Base-by-base conservation (phyloP, 2,888 invertebrate species). In the Sphaerophoria taeniata region DNA sequence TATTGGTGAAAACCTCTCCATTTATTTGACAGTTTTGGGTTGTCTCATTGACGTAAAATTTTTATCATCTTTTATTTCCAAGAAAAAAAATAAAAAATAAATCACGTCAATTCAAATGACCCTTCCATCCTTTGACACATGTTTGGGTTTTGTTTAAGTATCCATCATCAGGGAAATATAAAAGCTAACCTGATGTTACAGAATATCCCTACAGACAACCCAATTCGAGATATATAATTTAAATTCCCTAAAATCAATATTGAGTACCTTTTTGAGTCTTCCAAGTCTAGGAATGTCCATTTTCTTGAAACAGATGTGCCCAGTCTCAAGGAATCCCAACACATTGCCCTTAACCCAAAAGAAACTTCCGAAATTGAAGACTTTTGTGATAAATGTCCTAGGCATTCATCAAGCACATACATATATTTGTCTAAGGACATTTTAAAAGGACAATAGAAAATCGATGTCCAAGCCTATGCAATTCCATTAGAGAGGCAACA, bases 381-480 rank as follows among this genome's bases (percentile, higher is more conserved):
- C 74, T 84, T 49, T 60, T 55, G 47, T 84, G 80, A 84, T 80
- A 84, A 84, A 84, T 84, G 84, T 84, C 71, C 75, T 80, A 49
- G 75, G 49, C 84, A 84, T 84, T 75, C 84, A 75, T 84, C 75
- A 75, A 79, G 47, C 60, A 79, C 43, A 24, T 74, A 79, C 83
- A 79, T 36, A 39, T 84, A 80, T n/a, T n/a, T n/a, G n/a, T n/a
- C n/a, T n/a, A n/a, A n/a, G n/a, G n/a, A n/a, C n/a, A n/a, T n/a
- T n/a, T n/a, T n/a, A n/a, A n/a, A n/a, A n/a, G n/a, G n/a, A n/a
- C n/a, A n/a, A n/a, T n/a, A n/a, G n/a, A n/a, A n/a, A n/a, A n/a
- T n/a, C n/a, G n/a, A n/a, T n/a, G n/a, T n/a, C n/a, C n/a, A n/a
- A n/a, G n/a, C n/a, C n/a, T n/a, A n/a, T n/a, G n/a, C n/a, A n/a